These are phyloP conservation scores for Ceratosolen fusciceps DNA, from an alignment of 1,140 invertebrate genomes.

Conservation along the genomic window DNA sequence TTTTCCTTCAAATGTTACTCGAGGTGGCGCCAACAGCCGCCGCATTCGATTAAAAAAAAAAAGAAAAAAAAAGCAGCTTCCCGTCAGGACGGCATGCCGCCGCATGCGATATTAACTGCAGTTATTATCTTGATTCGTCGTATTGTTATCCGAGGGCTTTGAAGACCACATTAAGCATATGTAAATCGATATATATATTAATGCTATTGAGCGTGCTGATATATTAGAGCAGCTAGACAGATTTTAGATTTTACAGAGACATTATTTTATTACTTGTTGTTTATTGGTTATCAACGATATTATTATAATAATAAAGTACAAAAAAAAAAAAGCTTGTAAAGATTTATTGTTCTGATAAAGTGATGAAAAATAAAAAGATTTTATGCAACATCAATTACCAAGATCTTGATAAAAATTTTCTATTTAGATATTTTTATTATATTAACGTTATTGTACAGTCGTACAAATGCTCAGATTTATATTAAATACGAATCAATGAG, in stretches of 20 bases:
- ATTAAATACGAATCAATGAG: background rate
- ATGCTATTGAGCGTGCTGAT: conserved; percentile 11
- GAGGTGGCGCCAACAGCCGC: conserved; percentile 91
- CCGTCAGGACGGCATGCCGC: conserved; percentile 19
- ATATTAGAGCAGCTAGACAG: conserved; percentile 38
- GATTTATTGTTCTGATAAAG: conserved; percentile 42
- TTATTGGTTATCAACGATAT: conserved; percentile 44
- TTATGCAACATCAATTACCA: conserved; percentile 23
- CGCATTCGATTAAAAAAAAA: conserved; percentile 80
- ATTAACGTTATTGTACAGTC: background rate
- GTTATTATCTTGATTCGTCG: conserved; percentile 9
- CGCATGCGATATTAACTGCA: conserved; percentile 34
- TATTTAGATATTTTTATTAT: background rate
- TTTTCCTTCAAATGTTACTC: conserved; percentile 90
- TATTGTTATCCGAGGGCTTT: conserved; percentile 38
- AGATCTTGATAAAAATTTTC: background rate
- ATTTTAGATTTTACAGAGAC: conserved; percentile 46
- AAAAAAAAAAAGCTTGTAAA: conserved; percentile 37
- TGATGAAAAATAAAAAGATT: conserved; percentile 44
- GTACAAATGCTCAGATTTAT: background rate
- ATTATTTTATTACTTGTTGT: conserved; percentile 49
- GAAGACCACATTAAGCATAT: conserved; percentile 30
- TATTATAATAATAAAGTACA: conserved; percentile 34
- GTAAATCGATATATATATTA: conserved; percentile 13
- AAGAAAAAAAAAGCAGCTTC: no score